These are phyloP conservation scores for Apostichopus californicus DNA, from an alignment of 35 echinoderm and acorn worm species.

Conservation along the genomic window DNA sequence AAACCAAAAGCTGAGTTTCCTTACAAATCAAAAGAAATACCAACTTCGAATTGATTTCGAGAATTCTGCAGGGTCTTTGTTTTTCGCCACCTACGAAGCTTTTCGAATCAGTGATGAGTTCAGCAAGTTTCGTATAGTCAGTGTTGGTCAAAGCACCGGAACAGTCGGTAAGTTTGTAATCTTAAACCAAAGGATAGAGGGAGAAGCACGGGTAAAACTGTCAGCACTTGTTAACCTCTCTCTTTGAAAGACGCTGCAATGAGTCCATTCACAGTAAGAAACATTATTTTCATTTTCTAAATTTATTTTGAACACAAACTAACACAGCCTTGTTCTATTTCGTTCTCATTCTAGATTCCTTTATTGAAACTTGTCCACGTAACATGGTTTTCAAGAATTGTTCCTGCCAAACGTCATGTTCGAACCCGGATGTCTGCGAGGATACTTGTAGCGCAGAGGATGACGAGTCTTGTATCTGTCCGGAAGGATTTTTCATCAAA, in stretches of 20 bases:
- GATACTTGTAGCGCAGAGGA: background rate
- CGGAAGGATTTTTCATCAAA: too few relatives aligned
- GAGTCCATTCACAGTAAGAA: background rate
- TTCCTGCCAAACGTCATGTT: too few relatives aligned
- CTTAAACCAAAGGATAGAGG: background rate
- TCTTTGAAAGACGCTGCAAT: background rate
- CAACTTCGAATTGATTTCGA: too few relatives aligned
- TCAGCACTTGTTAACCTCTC: background rate
- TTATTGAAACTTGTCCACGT: background rate
- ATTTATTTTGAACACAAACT: background rate
- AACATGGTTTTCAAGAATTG: background rate
- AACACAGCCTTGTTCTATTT: too few relatives aligned
- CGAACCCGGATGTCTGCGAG: too few relatives aligned
- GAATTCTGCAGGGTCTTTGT: too few relatives aligned
- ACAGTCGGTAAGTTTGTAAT: too few relatives aligned
- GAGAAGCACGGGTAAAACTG: background rate
- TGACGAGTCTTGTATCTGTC: too few relatives aligned
- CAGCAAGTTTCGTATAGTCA: too few relatives aligned
- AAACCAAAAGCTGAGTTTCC: background rate
- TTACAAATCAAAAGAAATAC: too few relatives aligned
- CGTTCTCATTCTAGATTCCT: background rate
- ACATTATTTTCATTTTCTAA: background rate
- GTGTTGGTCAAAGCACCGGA: background rate
- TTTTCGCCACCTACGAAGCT: too few relatives aligned
- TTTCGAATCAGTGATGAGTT: background rate